Evolutionary conservation across 2,113 vertebrate genomes (phyloP).

Genomic region (Ancistrus triradiatus): DNA sequence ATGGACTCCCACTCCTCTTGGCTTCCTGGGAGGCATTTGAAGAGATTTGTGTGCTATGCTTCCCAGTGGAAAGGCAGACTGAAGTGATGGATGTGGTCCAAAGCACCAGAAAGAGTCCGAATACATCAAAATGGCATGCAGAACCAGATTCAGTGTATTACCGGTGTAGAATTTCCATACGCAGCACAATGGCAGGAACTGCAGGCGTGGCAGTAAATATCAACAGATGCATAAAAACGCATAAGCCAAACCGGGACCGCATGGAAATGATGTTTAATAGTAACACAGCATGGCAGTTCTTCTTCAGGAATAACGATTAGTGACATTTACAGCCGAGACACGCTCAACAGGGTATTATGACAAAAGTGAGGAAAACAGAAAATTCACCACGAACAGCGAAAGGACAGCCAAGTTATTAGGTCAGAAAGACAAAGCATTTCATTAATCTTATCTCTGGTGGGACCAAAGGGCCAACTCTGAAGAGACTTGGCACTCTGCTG

Average conservation of each 20-base stretch:
- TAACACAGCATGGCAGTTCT: not conserved
- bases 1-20: constrained; percentile 24
- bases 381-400: constrained; percentile 11
- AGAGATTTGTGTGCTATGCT: constrained; percentile 54
- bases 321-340: constrained; percentile 17
- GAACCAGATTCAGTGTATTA: constrained; percentile 21
- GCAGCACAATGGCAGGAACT: not conserved
- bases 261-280: not conserved
- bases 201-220: not conserved
- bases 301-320: not conserved
- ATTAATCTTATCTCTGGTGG: constrained; percentile 20
- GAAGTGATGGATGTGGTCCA: constrained; percentile 55
- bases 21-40: constrained; percentile 30
- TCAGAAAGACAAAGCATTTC: constrained; percentile 15
- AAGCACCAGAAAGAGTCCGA: constrained; percentile 43
- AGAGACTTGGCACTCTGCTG: not conserved
- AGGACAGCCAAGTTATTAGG: constrained; percentile 10
- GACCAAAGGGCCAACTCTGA: constrained; percentile 9
- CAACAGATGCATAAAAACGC: not conserved
- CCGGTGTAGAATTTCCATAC: not conserved
- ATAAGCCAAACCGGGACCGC: not conserved
- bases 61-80: constrained; percentile 43
- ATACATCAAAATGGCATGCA: constrained; percentile 43
- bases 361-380: constrained; percentile 9
- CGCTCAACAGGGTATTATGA: not conserved